Evolutionary conservation across 2,113 vertebrate species (phyloP).

Genomic region (Polypterus bichir): DNA sequence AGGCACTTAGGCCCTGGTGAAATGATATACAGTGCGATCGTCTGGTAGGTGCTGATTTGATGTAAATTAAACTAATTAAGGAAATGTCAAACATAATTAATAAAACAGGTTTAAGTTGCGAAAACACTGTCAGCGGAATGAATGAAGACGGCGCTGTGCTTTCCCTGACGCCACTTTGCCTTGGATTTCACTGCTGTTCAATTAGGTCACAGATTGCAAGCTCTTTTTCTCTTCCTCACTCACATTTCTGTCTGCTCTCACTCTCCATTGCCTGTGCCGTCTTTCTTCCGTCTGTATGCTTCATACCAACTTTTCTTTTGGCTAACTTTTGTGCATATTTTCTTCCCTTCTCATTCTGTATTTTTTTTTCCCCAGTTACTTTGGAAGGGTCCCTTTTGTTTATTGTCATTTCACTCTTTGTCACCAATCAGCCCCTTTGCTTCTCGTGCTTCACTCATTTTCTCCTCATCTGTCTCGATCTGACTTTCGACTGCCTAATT

Average conservation of each 20-base stretch:
- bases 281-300: background rate
- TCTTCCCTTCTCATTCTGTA: no score
- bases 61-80: constrained; percentile 67
- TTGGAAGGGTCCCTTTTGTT: no score
- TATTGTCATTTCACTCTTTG: no score
- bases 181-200: constrained; percentile 49
- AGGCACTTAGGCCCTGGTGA: constrained; percentile 47
- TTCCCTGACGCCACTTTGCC: constrained; percentile 30
- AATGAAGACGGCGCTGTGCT: constrained; percentile 52
- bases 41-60: constrained; percentile 76
- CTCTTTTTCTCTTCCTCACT: constrained; percentile 45
- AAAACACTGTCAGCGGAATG: constrained; percentile 63
- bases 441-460: background rate
- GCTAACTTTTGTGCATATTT: no score
- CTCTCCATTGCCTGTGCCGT: constrained; percentile 8
- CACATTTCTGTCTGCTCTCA: constrained; percentile 32
- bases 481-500: constrained; percentile 19
- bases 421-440: no score
- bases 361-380: no score
- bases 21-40: constrained; percentile 76
- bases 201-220: constrained; percentile 62
- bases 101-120: constrained; percentile 64
- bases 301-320: no score
- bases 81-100: constrained; percentile 68
- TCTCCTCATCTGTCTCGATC: constrained; percentile 17